These are phyloP conservation scores for Apodemus sylvaticus DNA, from an alignment of 2,113 vertebrate genomes.

Conservation along the genomic window DNA sequence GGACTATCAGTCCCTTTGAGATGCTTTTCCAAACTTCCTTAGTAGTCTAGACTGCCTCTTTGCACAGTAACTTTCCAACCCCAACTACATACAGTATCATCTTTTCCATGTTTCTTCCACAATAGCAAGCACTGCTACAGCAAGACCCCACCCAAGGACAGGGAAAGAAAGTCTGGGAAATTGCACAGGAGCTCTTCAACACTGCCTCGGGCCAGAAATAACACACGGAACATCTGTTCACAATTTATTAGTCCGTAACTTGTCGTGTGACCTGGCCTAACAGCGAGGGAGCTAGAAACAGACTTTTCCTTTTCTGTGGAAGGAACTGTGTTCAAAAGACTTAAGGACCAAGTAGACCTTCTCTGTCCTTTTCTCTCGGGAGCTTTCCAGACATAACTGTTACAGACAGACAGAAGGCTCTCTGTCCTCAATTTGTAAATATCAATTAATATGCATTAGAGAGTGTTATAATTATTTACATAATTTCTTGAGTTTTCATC, in stretches of 20 bases:
- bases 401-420: not conserved
- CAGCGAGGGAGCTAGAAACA: not conserved
- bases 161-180: constrained; percentile 12
- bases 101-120: not conserved
- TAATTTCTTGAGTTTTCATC: not conserved
- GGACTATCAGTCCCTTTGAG: not conserved
- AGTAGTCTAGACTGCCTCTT: not conserved
- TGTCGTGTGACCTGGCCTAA: not conserved
- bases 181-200: not conserved
- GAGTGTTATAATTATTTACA: constrained; percentile 18
- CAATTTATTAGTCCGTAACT: not conserved
- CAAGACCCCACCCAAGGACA: not conserved
- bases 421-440: not conserved
- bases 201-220: not conserved
- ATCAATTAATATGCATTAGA: not conserved
- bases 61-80: not conserved
- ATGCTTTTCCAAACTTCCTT: not conserved
- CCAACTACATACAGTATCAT: not conserved
- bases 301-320: not conserved
- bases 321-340: not conserved
- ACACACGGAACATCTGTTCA: not conserved
- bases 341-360: not conserved
- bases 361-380: not conserved
- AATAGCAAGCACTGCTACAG: not conserved
- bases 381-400: not conserved